Percentiles rank a stretch among this genome's conserved stretches.
Conservation (phyloP, 2,888 invertebrate genomes). For the Malthinus seriepunctatus region DNA sequence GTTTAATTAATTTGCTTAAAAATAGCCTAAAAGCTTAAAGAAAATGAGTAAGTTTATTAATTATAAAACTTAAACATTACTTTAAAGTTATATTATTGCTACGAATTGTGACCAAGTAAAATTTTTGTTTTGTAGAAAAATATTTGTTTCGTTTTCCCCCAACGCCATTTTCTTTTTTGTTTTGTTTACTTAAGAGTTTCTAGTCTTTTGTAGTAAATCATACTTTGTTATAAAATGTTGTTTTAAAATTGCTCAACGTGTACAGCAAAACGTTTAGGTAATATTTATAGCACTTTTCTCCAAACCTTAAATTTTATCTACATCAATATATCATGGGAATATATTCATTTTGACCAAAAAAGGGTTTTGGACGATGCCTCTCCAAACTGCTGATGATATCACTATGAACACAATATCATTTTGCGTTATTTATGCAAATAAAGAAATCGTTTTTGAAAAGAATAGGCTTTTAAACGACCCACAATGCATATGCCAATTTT, state of each 20-base stretch:
- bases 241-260: slow-evolving; percentile 39
- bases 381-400: slow-evolving; percentile 6
- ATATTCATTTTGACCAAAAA: slow-evolving; percentile 27
- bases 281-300: slow-evolving; percentile 35
- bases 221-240: slow-evolving; percentile 38
- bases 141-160: too few relatives aligned
- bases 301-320: slow-evolving; percentile 26
- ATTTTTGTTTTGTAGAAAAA: too few relatives aligned
- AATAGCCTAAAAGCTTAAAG: too few relatives aligned
- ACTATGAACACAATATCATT: slow-evolving; percentile 11
- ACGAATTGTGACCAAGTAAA: too few relatives aligned
- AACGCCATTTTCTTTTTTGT: background rate
- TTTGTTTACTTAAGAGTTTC: slow-evolving; percentile 22
- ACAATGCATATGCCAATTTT: slow-evolving; percentile 4
- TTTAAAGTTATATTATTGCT: too few relatives aligned
- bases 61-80: too few relatives aligned
- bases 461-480: background rate
- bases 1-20: too few relatives aligned
- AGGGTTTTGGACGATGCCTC: slow-evolving; percentile 8
- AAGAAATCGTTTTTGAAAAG: slow-evolving; percentile 6
- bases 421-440: slow-evolving; percentile 18
- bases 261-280: slow-evolving; percentile 36
- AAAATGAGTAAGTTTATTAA: too few relatives aligned
- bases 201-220: slow-evolving; percentile 37
- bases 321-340: slow-evolving; percentile 18